phyloP scores from a whole-genome alignment of 2,113 vertebrate species.

The Anguilla japonica region DNA sequence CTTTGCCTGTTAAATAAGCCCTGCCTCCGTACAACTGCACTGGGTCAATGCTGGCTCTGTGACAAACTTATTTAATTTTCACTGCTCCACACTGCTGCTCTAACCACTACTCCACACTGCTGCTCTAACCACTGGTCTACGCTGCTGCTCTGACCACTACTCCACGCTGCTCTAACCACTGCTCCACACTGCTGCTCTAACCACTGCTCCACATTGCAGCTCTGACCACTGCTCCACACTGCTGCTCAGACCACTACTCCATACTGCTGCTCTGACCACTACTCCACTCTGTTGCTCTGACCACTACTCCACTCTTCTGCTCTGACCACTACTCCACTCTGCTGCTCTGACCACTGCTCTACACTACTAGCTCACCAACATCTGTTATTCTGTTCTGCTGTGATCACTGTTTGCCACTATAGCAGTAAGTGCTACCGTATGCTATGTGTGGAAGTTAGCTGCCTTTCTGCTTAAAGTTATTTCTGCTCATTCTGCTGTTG shows the following conservation, averaged over 20 bases:
- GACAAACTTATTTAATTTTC: background rate
- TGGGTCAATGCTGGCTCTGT: background rate
- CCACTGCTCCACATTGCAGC: background rate
- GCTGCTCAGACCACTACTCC: background rate
- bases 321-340: background rate
- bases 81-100: background rate
- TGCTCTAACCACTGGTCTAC: background rate
- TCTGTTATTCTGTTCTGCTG: background rate
- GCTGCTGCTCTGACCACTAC: no score
- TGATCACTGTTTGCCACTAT: background rate
- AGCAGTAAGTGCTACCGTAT: background rate
- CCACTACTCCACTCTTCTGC: background rate
- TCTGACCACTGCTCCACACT: background rate
- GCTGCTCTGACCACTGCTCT: background rate
- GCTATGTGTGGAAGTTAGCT: no score
- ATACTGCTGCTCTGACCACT: background rate
- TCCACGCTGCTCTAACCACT: background rate
- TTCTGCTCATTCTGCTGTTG: background rate
- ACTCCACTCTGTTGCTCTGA: background rate
- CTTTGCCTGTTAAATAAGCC: background rate
- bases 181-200: background rate
- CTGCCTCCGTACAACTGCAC: background rate
- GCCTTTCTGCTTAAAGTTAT: background rate
- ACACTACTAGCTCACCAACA: background rate
- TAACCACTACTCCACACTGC: background rate